Percentiles rank a stretch among this genome's conserved stretches.
phyloP scores from a whole-genome alignment of 2,113 vertebrate species.

The Pteropus alecto region DNA sequence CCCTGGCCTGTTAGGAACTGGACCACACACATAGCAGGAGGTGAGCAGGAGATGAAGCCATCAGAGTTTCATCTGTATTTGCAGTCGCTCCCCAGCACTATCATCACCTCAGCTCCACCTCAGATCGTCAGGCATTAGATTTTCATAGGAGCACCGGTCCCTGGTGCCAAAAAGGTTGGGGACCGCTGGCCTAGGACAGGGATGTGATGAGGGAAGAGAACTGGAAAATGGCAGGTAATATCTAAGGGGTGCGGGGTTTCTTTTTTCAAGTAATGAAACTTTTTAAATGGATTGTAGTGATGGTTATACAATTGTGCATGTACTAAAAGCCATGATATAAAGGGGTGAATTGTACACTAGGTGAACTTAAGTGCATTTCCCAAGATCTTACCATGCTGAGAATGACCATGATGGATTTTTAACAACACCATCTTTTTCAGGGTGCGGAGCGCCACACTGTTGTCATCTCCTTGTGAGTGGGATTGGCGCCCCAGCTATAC shows the following conservation, averaged over 20 bases:
- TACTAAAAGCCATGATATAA: background rate
- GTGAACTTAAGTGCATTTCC: background rate
- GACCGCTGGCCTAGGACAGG: no score
- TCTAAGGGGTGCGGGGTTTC: background rate
- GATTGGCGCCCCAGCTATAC: constrained; percentile 70
- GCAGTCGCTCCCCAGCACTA: no score
- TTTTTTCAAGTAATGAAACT: background rate
- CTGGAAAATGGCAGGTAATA: background rate
- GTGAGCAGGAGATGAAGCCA: no score
- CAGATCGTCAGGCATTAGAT: no score
- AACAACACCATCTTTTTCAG: constrained; percentile 77
- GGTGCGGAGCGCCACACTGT: constrained; percentile 70
- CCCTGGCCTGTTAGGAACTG: no score
- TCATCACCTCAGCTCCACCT: no score
- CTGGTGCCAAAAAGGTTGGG: no score
- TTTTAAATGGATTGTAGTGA: background rate
- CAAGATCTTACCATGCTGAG: background rate
- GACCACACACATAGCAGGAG: no score
- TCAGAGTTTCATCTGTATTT: no score
- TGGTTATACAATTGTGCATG: background rate
- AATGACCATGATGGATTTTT: background rate
- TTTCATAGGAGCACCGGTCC: no score
- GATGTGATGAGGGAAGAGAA: background rate
- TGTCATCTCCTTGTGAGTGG: constrained; percentile 85
- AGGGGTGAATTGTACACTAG: background rate